Percentiles rank a stretch among this genome's conserved stretches.
Evolutionary conservation across 2,113 vertebrate genomes (phyloP).

Genomic region (Ptychochromis oligacanthus): DNA sequence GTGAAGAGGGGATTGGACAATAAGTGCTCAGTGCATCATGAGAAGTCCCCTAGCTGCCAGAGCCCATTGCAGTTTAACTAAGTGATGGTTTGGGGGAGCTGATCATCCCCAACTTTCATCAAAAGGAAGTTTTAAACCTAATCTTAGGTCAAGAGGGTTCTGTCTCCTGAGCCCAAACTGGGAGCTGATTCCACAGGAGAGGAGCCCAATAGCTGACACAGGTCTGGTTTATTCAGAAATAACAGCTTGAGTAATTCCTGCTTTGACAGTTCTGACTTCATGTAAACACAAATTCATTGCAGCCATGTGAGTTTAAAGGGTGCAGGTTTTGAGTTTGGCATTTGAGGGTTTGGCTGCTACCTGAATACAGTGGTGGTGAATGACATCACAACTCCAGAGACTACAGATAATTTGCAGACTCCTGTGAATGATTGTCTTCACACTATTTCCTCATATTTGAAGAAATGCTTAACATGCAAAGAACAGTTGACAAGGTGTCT

Average conservation of each 20-base stretch:
- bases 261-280: neutral
- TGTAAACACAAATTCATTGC: neutral
- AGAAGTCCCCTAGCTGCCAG: neutral
- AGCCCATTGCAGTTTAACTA: neutral
- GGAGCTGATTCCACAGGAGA: neutral
- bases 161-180: neutral
- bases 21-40: neutral
- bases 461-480: neutral
- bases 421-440: neutral
- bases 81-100: no score
- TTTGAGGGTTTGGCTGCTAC: no score
- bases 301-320: neutral
- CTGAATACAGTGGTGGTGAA: neutral
- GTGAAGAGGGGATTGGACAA: neutral
- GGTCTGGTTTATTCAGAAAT: conserved; percentile 3
- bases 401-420: neutral
- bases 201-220: neutral
- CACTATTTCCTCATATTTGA: neutral
- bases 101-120: no score
- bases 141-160: no score
- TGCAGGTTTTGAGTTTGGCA: neutral
- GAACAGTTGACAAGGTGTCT: no score
- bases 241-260: neutral
- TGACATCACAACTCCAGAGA: neutral
- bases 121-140: no score